Evolutionary conservation across 1,140 invertebrate genomes (phyloP), one percentile per base, ranked within the genome.

Genomic region (Aphaenogaster floridana): DNA sequence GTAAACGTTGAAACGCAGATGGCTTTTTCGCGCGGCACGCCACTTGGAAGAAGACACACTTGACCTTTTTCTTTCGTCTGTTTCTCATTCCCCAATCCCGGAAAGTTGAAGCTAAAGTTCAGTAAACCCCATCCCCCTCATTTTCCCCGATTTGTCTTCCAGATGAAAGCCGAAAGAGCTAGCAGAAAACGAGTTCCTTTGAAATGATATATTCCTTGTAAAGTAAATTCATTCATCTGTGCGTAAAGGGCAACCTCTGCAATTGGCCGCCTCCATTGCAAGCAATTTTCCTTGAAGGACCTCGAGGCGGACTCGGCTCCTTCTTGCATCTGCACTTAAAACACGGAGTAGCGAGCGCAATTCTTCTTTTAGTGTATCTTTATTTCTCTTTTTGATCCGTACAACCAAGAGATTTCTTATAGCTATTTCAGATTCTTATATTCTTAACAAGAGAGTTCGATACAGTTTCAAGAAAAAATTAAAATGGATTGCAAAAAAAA

Each of bases 141-240:
- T 17, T n/a, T 42, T n/a, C 1, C 17, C 42, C 80, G 69, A 84
- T 76, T 76, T 84, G 80, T 84, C 80, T 84, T 72, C 15, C 48
- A n/a, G 28, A 59, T 86, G 48, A 86, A 66, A 79, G 76, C 34
- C 63, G 39, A 66, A 86, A 64, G 59, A 84, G 45, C 69, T 64
- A n/a, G 83, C 21, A 52, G 50, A 80, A 86, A 80, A 79, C 74
- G 85, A 86, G 64, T 80, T 81, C 42, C 61, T 86, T 86, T 86
- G 77, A 86, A 52, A 86, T 86, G 42, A 69, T 86, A 79, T 69
- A 86, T 86, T 59, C 52, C 52, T 79, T 50, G 50, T 69, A 28
- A 66, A 50, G 77, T 80, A 86, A 69, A 80, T 79, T 86, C 76
- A 79, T 86, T 86, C 77, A 86, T 66, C 83, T 86, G 39, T 79